Conservation (phyloP, 2,797 vertebrate species). For the Molossus molossus region DNA sequence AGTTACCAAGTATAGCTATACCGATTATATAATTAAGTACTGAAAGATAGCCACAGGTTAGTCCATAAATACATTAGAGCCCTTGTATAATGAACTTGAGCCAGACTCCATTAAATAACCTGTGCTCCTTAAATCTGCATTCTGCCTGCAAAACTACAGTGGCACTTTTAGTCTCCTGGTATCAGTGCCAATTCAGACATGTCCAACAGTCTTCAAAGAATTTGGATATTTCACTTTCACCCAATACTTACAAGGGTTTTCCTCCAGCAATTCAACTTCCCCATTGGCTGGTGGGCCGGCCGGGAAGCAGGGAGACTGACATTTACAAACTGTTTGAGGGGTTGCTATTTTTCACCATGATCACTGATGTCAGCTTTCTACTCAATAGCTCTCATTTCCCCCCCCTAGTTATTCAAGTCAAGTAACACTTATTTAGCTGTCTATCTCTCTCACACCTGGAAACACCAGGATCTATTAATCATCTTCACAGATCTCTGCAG, state of each 20-base stretch:
- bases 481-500: not conserved
- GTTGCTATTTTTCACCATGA: not conserved
- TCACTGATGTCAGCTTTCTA: not conserved
- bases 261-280: not conserved
- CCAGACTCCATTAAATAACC: not conserved
- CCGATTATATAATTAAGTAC: not conserved
- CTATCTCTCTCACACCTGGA: not conserved
- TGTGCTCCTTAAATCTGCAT: not conserved
- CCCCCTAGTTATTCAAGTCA: not conserved
- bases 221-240: not conserved
- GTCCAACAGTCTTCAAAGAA: not conserved
- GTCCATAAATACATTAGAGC: not conserved
- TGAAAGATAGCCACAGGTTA: not conserved
- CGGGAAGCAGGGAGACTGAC: not conserved
- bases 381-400: not conserved
- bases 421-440: not conserved
- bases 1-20: not conserved
- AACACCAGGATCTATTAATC: not conserved
- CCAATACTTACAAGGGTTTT: not conserved
- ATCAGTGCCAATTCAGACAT: not conserved
- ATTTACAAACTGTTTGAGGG: not conserved
- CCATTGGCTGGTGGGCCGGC: not conserved
- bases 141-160: not conserved
- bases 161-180: not conserved
- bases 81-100: not conserved